A percentile compares a stretch with the other conserved stretches of the same genome.
Evolutionary conservation across 2,797 vertebrate genomes (phyloP).

Genomic region (Lithobates pipiens): DNA sequence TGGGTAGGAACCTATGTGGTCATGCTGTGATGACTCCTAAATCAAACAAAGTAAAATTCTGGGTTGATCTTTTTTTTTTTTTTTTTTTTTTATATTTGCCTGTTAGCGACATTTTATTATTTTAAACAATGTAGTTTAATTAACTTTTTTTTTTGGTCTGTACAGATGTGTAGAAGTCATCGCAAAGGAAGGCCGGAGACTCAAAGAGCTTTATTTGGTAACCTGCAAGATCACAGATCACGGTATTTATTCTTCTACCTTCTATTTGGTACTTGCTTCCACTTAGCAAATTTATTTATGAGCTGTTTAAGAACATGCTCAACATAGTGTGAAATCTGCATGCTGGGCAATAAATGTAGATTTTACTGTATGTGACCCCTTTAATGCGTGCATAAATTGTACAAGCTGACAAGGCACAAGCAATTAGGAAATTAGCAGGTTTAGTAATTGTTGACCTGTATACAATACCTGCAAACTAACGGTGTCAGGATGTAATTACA

Average conservation of each 20-base stretch:
- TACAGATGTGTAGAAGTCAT: conserved; percentile 98
- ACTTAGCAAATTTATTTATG: conserved; percentile 40
- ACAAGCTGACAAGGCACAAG: conserved; percentile 26
- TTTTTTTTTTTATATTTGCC: neutral
- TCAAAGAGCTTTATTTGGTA: conserved; percentile 97
- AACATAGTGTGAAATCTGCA: conserved; percentile 42
- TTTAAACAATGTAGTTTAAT: neutral
- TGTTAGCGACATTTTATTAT: neutral
- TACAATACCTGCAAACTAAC: conserved; percentile 22
- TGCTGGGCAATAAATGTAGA: conserved; percentile 39
- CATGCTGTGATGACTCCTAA: neutral
- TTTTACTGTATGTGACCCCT: conserved; percentile 28
- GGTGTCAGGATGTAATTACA: conserved; percentile 37
- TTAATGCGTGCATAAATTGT: conserved; percentile 25
- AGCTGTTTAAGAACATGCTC: conserved; percentile 36
- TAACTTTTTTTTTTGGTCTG: conserved; percentile 54
- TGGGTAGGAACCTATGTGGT: no score
- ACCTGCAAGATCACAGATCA: conserved; percentile 99
- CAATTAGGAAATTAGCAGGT: conserved; percentile 49
- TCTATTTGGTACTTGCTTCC: conserved; percentile 19
- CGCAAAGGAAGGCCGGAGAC: conserved; percentile 93
- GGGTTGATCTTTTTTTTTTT: neutral
- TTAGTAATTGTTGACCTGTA: conserved; percentile 53
- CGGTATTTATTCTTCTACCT: conserved; percentile 77
- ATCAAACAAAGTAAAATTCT: neutral